Conservation (phyloP, 92 coral and sea anemone genomes). For the Montipora capitata region DNA sequence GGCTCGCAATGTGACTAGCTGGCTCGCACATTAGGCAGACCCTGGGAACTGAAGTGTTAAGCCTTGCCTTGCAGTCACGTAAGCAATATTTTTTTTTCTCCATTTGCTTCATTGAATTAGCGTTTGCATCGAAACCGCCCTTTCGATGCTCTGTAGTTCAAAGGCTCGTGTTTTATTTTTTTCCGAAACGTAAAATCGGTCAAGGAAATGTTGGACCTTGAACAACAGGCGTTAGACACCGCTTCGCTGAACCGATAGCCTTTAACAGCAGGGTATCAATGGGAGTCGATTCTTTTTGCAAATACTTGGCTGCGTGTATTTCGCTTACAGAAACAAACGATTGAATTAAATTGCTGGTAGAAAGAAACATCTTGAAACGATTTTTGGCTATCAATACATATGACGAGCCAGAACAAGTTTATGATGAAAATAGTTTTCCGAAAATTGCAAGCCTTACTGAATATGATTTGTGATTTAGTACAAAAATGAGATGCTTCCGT, state of each 20-base stretch:
- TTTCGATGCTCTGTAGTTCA: neutral
- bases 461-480: too few relatives aligned
- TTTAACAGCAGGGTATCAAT: neutral
- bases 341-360: neutral
- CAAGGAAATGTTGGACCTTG: neutral
- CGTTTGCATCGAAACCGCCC: neutral
- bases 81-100: neutral
- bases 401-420: neutral
- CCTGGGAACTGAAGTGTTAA: too few relatives aligned
- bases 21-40: too few relatives aligned
- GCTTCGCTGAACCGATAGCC: too few relatives aligned
- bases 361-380: neutral
- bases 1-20: too few relatives aligned
- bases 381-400: neutral
- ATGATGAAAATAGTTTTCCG: neutral
- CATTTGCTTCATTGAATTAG: neutral
- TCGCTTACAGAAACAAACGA: slow-evolving; percentile 32
- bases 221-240: neutral
- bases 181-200: neutral
- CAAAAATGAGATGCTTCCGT: too few relatives aligned
- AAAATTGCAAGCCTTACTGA: too few relatives aligned
- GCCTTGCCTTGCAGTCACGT: neutral
- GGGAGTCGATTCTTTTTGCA: neutral
- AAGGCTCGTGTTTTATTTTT: neutral
- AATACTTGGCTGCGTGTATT: slow-evolving; percentile 33